A percentile compares a stretch with the other conserved stretches of the same genome.
Conservation (phyloP, 2,797 vertebrate genomes). For the Enteromius mattozi region DNA sequence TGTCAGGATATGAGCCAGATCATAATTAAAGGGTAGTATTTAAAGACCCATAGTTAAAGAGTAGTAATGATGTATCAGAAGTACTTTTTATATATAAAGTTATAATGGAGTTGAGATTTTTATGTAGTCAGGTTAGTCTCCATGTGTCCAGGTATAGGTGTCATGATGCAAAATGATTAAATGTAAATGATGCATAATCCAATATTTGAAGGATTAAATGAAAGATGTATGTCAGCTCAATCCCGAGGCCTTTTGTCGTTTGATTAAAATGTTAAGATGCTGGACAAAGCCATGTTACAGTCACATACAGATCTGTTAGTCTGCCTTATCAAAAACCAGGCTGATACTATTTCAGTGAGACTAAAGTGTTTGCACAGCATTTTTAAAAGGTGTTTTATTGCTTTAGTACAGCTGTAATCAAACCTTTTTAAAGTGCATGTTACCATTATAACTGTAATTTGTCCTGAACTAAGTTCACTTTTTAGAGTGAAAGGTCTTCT, state of each 20-base stretch:
- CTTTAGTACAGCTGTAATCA: not conserved
- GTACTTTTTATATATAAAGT: not conserved
- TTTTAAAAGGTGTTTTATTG: not conserved
- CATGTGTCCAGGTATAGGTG: not conserved
- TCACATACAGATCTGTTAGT: not conserved
- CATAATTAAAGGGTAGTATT: not conserved
- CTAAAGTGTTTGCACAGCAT: not conserved
- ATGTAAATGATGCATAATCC: not conserved
- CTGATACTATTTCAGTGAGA: slow-evolving; percentile 1
- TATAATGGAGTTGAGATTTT: not conserved
- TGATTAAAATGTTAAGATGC: not conserved
- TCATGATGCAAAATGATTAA: not conserved
- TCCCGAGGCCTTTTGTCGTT: not conserved
- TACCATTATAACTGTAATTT: not conserved
- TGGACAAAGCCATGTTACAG: not conserved
- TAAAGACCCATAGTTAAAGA: not conserved
- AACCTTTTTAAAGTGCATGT: not conserved
- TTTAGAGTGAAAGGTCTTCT: not conserved
- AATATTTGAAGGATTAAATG: not conserved
- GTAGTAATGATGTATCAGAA: not conserved
- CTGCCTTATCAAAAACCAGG: not conserved
- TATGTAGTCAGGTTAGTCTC: not conserved
- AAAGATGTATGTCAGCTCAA: not conserved
- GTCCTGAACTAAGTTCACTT: not conserved
- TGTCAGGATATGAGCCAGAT: not conserved